phyloP scores from a whole-genome alignment of 2,113 vertebrate genomes.

The Thalassarche chlororhynchos region DNA sequence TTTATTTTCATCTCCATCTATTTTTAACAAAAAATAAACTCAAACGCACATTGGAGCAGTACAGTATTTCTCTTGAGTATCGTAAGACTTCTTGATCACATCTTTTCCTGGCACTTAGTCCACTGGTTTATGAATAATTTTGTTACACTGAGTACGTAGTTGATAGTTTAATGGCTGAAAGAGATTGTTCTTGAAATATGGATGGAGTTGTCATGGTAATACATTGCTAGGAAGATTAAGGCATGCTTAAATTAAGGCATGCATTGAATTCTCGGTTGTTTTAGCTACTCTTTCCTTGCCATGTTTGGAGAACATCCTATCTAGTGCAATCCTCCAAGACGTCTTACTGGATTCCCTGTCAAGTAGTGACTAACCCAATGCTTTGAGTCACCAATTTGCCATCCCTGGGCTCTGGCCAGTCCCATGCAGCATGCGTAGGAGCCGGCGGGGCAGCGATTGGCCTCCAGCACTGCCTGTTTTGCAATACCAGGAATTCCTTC shows the following conservation, averaged over 20 bases:
- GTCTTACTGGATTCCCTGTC: neutral
- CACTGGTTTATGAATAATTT: slow-evolving; percentile 52
- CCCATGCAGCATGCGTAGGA: neutral
- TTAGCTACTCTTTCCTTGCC: slow-evolving; percentile 49
- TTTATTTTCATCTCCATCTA: slow-evolving; percentile 32
- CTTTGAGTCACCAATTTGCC: slow-evolving; percentile 23
- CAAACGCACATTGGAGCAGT: neutral
- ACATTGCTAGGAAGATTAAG: slow-evolving; percentile 34
- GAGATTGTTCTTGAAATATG: slow-evolving; percentile 49
- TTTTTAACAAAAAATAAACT: slow-evolving; percentile 50
- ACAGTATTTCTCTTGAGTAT: slow-evolving; percentile 26
- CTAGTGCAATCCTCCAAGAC: neutral
- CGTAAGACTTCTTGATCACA: slow-evolving; percentile 5
- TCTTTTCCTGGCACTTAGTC: slow-evolving; percentile 56
- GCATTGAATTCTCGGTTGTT: slow-evolving; percentile 24
- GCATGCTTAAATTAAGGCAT: slow-evolving; percentile 38
- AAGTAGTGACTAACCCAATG: neutral
- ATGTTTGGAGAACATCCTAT: slow-evolving; percentile 63
- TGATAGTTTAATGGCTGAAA: slow-evolving; percentile 61
- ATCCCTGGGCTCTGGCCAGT: neutral
- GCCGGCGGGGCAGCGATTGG: neutral
- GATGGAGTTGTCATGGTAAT: slow-evolving; percentile 54
- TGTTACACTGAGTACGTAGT: slow-evolving; percentile 29
- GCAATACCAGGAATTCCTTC: slow-evolving; percentile 36
- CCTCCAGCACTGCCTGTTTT: neutral